Evolutionary conservation across 2,888 invertebrate genomes (phyloP), one percentile per base, ranked within the genome.

Genomic region (Elgonia sp.): DNA sequence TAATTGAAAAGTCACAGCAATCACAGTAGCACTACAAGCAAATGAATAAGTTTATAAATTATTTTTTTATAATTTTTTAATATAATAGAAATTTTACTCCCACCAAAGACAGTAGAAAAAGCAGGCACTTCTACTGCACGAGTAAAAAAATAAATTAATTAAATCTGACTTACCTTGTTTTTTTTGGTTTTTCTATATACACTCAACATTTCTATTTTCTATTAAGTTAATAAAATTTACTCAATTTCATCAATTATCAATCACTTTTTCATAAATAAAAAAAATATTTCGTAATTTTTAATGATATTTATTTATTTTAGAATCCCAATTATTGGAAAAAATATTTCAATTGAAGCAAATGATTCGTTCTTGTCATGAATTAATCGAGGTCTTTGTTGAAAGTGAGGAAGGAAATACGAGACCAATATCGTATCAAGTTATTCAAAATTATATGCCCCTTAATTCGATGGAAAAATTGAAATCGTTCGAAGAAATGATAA

Each of bases 291-390:
- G 16, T 6, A 16, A 16, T 9, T 10, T 53, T 8, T 69, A 20
- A 9, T 14, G 37, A 60, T 21, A 20, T 60, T 12, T 16, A 63
- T 29, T 29, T 2, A 21, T 10, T 67, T 39, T 18, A 72, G 72
- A 72, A 72, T 55, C 39, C 16, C 18, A 57, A 3, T n/a, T 72
- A 39, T 72, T 72, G 14, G 55, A 57, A 39, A 37, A 37, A 53
- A 39, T 72, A 0, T 72, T 57, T 18, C 42, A 72, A 10, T 16
- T 57, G 8, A 72, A 72, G n/a, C 72, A 72, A 18, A 57, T 57
- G 55, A 40, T 57, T 37, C 55, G 57, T 29, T 18, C 0, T 53
- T 53, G 53, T 20, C 39, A 57, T 18, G 72, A 72, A 39, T 12
- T 72, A 14, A 57, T 72, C 6, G 18, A 72, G 0, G 14, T 20